A percentile compares a stretch with the other conserved stretches of the same genome.
phyloP scores from a whole-genome alignment of 2,888 invertebrate genomes.

The Volucella zonaria region DNA sequence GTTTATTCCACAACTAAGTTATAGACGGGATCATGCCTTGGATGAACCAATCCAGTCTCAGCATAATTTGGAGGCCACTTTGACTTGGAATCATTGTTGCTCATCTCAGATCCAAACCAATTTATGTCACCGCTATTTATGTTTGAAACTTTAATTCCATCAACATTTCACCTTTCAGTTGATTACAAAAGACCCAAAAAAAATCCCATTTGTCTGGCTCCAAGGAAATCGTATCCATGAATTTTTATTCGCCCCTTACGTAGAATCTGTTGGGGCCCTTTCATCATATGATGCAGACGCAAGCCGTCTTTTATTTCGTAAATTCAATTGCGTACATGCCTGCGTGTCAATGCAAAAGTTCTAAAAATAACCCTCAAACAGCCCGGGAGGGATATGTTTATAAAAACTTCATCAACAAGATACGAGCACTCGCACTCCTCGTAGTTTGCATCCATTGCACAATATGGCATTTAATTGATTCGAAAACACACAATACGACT shows the following conservation, averaged over 20 bases:
- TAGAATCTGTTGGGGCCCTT: constrained; percentile 1
- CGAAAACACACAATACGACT: constrained; percentile 7
- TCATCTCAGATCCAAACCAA: neutral
- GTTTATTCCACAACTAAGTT: too few species aligned
- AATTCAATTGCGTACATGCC: constrained; percentile 22
- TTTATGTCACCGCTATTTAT: neutral
- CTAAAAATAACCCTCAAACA: constrained; percentile 9
- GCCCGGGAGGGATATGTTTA: neutral
- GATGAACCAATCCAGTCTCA: too few species aligned
- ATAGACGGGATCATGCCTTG: too few species aligned
- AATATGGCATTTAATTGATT: constrained; percentile 25
- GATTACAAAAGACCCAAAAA: constrained; percentile 1
- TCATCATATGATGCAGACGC: neutral
- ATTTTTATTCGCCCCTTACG: constrained; percentile 1
- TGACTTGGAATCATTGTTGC: too few species aligned
- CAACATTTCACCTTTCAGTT: neutral
- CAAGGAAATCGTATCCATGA: neutral
- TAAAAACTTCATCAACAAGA: neutral
- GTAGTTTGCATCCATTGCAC: constrained; percentile 4
- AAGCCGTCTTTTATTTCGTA: constrained; percentile 11
- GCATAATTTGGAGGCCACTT: too few species aligned
- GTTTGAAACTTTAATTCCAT: neutral
- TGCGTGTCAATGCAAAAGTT: constrained; percentile 28
- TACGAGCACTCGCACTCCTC: neutral
- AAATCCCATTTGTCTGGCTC: neutral